Percentiles rank a stretch among this genome's conserved stretches.
Conservation (phyloP, 64 coral and sea anemone genomes). For the Anthopleura sola region DNA sequence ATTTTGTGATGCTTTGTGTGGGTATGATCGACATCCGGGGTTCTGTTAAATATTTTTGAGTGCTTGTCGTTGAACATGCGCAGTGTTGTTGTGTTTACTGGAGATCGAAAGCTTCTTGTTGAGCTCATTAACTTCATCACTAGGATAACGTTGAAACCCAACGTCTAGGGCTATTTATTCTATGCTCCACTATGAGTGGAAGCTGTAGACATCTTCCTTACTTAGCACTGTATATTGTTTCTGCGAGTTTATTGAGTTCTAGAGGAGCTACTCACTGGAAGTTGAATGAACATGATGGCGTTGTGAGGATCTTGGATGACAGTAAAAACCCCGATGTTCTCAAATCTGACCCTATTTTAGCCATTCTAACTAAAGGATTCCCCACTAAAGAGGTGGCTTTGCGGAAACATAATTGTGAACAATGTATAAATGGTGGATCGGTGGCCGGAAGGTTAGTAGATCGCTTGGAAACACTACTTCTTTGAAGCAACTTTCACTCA, state of each 20-base stretch:
- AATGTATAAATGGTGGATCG: conserved; percentile 54
- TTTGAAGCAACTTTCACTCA: not conserved
- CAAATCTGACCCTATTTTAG: conserved; percentile 83
- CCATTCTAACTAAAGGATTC: conserved; percentile 78
- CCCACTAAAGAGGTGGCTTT: conserved; percentile 51
- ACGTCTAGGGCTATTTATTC: not conserved
- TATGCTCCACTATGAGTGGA: conserved; percentile 63
- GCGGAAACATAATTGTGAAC: conserved; percentile 62
- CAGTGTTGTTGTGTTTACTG: not conserved
- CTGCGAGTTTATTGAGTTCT: conserved; percentile 73
- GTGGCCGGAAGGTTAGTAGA: conserved; percentile 31
- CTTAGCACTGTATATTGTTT: conserved; percentile 80
- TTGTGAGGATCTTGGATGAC: conserved; percentile 54
- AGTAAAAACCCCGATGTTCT: conserved; percentile 56
- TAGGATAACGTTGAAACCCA: not conserved
- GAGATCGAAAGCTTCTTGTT: not conserved
- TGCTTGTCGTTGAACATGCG: not conserved
- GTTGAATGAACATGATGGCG: conserved; percentile 69
- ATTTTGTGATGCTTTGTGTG: no score
- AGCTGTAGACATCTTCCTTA: conserved; percentile 67
- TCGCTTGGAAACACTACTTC: not conserved
- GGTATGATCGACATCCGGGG: not conserved
- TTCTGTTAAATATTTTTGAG: not conserved
- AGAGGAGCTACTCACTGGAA: conserved; percentile 91
- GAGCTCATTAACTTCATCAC: conserved; percentile 5